Conservation (phyloP, 1,140 invertebrate species). For the Ceratina japonica region DNA sequence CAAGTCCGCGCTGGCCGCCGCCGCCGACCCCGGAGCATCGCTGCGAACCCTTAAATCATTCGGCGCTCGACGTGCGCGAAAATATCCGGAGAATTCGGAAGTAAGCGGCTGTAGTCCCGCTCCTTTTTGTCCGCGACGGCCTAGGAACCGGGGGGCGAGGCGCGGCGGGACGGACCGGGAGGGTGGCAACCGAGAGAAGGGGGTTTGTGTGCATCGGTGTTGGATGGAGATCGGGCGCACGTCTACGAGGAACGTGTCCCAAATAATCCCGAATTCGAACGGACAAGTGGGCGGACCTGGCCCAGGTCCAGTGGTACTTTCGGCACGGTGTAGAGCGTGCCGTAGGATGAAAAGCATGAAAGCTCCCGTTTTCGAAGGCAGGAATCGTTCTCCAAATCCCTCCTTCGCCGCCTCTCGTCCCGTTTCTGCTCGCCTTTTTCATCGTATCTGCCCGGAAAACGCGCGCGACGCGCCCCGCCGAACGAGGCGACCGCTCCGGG, state of each 20-base stretch:
- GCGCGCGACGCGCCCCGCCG: background rate
- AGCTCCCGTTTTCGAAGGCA: constrained; percentile 48
- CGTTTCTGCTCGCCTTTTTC: constrained; percentile 25
- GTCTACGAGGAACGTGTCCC: constrained; percentile 73
- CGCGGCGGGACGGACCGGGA: background rate
- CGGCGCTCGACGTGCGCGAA: constrained; percentile 63
- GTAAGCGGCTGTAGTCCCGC: constrained; percentile 59
- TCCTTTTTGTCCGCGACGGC: constrained; percentile 52
- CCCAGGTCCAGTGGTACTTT: constrained; percentile 73
- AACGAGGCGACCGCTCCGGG: background rate
- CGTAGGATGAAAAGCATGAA: constrained; percentile 61
- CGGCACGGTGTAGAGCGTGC: constrained; percentile 50
- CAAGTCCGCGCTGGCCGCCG: constrained; percentile 3
- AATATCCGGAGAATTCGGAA: constrained; percentile 75
- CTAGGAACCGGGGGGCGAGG: background rate
- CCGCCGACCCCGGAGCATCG: background rate
- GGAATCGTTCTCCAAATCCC: constrained; percentile 48
- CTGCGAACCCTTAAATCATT: constrained; percentile 67
- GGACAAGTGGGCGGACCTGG: constrained; percentile 75
- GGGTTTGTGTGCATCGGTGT: constrained; percentile 27
- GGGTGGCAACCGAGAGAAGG: background rate
- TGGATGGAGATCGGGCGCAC: constrained; percentile 51
- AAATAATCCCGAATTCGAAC: constrained; percentile 74
- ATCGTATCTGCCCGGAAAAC: constrained; percentile 18
- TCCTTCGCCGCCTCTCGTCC: background rate